These are phyloP conservation scores for Daphoenositta chrysoptera DNA, from an alignment of 2,113 vertebrate genomes.

Conservation along the genomic window DNA sequence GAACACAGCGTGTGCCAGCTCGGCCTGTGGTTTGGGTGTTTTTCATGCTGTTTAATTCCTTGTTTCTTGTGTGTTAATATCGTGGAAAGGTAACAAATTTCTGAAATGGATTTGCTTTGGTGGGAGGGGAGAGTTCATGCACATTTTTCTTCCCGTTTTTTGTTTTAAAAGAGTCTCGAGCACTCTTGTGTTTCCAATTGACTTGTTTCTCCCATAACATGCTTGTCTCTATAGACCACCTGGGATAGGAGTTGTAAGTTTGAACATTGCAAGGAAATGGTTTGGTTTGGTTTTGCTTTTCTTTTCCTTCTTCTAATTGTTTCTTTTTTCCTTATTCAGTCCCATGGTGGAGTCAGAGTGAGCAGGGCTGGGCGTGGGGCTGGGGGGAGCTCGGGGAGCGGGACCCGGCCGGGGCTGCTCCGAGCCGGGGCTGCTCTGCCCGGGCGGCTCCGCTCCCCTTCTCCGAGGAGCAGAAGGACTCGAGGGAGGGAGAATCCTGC, in stretches of 20 bases:
- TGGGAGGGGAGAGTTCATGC: slow-evolving; percentile 40
- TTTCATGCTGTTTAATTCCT: slow-evolving; percentile 40
- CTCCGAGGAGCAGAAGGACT: neutral
- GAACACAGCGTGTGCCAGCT: neutral
- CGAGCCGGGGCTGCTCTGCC: neutral
- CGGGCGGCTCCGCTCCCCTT: neutral
- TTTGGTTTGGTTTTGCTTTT: slow-evolving; percentile 30
- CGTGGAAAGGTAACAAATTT: slow-evolving; percentile 18
- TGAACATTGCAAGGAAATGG: slow-evolving; percentile 47
- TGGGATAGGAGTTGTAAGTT: slow-evolving; percentile 63
- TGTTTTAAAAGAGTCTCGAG: slow-evolving; percentile 41
- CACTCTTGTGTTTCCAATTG: slow-evolving; percentile 38
- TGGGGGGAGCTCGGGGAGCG: neutral
- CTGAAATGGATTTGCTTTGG: slow-evolving; percentile 20
- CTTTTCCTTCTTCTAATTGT: slow-evolving; percentile 33
- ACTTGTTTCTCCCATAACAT: slow-evolving; percentile 63
- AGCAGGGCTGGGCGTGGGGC: slow-evolving; percentile 12
- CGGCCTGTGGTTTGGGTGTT: slow-evolving; percentile 28
- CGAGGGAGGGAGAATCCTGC: neutral
- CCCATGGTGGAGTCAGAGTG: neutral
- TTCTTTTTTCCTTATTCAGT: slow-evolving; percentile 5
- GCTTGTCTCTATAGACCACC: slow-evolving; percentile 61
- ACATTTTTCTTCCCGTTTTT: slow-evolving; percentile 19
- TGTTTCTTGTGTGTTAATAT: slow-evolving; percentile 53
- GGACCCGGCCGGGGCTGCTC: neutral